Conservation (phyloP, 2,797 vertebrate genomes). For the Xenentodon cancila region DNA sequence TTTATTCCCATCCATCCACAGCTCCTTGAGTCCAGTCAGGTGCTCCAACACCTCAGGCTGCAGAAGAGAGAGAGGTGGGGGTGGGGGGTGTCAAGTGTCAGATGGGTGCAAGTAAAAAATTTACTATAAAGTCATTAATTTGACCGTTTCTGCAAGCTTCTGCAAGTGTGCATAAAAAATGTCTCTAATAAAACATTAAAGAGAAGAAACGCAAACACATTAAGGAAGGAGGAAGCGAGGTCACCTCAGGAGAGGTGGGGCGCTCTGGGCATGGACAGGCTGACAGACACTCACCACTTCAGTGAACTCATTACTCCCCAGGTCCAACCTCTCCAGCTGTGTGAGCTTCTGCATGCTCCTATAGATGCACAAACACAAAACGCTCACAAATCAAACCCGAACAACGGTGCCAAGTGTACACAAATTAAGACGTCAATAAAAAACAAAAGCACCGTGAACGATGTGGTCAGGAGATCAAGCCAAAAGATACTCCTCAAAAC, state of each 20-base stretch:
- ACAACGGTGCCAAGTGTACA: no score
- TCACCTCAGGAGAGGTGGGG: slow-evolving; percentile 29
- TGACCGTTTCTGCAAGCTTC: neutral
- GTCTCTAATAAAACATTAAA: neutral
- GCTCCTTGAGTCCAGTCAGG: slow-evolving; percentile 93
- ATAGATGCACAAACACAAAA: slow-evolving; percentile 45
- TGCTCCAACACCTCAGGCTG: slow-evolving; percentile 99
- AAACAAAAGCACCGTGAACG: neutral
- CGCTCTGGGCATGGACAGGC: slow-evolving; percentile 28
- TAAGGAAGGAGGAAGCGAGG: slow-evolving; percentile 14
- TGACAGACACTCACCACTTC: slow-evolving; percentile 93
- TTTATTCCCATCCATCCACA: slow-evolving; percentile 98
- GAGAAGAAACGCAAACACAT: neutral
- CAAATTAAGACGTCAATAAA: no score
- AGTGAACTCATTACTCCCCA: slow-evolving; percentile 99
- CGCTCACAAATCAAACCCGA: no score
- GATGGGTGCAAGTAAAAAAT: neutral
- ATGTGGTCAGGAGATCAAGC: neutral
- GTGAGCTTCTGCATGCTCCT: slow-evolving; percentile 99
- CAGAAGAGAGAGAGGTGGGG: slow-evolving; percentile 16
- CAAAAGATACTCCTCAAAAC: slow-evolving; percentile 7
- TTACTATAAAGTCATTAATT: neutral
- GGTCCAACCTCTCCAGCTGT: slow-evolving; percentile 95
- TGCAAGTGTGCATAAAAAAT: neutral
- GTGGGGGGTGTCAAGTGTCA: slow-evolving; percentile 15